Base-by-base conservation (phyloP, 2,113 vertebrate genomes). In the Pao palembangensis region DNA sequence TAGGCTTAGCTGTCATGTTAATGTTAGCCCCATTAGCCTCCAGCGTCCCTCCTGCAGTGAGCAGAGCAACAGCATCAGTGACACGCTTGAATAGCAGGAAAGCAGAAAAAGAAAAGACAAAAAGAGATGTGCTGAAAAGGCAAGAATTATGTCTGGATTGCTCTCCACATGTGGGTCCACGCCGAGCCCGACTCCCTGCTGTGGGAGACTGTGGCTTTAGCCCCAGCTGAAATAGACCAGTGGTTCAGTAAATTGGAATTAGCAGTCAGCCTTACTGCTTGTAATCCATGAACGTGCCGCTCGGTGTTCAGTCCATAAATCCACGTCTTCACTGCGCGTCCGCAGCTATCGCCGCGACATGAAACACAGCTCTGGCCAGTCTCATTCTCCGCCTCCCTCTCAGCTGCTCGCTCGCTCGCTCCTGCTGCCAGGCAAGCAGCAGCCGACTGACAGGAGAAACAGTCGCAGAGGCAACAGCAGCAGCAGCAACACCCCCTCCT, bases 21-120 rank as follows among this genome's bases (percentile, higher is more conserved):
- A 85, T 71, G 80, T 79, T 87, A 85, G 86, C 85, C 77, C 82
- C 85, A 75, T 80, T 87, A 90, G 92, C 90, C 89, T 93, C 93
- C 88, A 93, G 92, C 92, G 93, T 93, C 91, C 90, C 91, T 91
- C 91, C 92, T 87, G 91, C 71, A 84, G 89, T 91, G 85, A 91
- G 91, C 81, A 92, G 93, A 92, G 89, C 87, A 92, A 89, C 85
- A 89, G 88, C 87, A 89, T 91, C 84, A 88, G 74, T 87, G 77
- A 76, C 71, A 80, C 67, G 65, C 64, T 78, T 62, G 65, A 74
- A 31, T 78, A 17, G 69, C 67, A 79, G 21, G 52, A 55, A 31
- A 49, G 18, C 47, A 49, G 18, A 49, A 49, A 49, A 49, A 18
- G n/a, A 10, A 49, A 8, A n/a, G 53, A 64, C 41, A 58, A 58